These are phyloP conservation scores for Oreohelix idahoensis DNA, from an alignment of 1,140 invertebrate genomes.

Conservation along the genomic window DNA sequence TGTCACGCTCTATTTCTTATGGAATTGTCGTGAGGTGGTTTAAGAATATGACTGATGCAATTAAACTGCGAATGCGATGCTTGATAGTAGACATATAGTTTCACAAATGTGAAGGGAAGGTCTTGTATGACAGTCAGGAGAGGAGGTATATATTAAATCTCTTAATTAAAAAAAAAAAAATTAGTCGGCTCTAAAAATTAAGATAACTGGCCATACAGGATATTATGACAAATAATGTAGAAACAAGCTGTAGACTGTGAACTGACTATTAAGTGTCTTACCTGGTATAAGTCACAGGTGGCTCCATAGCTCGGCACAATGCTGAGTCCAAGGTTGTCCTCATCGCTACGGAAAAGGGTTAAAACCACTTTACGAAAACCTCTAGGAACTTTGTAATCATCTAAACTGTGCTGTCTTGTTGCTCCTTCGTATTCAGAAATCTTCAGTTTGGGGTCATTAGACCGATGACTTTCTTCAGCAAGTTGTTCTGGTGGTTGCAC, in stretches of 20 bases:
- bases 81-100: too few species aligned
- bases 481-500: neutral
- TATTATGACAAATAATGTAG: too few species aligned
- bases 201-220: too few species aligned
- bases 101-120: too few species aligned
- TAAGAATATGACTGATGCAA: too few species aligned
- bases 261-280: conserved; percentile 37
- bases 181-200: too few species aligned
- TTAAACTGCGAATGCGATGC: too few species aligned
- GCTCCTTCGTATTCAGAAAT: neutral
- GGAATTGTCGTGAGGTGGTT: too few species aligned
- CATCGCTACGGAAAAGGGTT: conserved; percentile 52
- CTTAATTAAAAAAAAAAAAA: too few species aligned
- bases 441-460: neutral
- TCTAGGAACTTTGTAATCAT: neutral
- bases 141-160: too few species aligned
- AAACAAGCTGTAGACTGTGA: neutral
- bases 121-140: too few species aligned
- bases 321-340: conserved; percentile 64
- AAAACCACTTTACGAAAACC: conserved; percentile 55
- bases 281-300: conserved; percentile 67
- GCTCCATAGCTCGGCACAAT: conserved; percentile 70
- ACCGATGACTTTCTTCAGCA: neutral
- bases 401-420: neutral
- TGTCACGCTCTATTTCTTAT: too few species aligned